Evolutionary conservation across 1,140 invertebrate genomes (phyloP), one percentile per base, ranked within the genome.

Genomic region (Stenopsyche tienmushanensis): DNA sequence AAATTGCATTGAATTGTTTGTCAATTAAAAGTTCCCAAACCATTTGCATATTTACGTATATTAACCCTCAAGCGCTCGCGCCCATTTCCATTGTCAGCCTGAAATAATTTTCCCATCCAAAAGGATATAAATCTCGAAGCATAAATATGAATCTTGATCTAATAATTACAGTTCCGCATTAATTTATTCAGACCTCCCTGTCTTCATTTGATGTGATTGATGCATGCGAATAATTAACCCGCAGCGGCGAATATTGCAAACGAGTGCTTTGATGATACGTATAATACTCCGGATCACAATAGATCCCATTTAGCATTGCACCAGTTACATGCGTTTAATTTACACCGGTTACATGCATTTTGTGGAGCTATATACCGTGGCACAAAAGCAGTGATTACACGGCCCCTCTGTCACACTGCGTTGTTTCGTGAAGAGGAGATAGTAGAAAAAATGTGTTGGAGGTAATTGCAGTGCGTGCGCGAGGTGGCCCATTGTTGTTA

Each of bases 261-360:
- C n/a, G n/a, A n/a, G n/a, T n/a, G n/a, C n/a, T n/a, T n/a, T n/a
- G n/a, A n/a, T n/a, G n/a, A n/a, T n/a, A n/a, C n/a, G n/a, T n/a
- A n/a, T n/a, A n/a, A n/a, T n/a, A n/a, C n/a, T n/a, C n/a, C n/a
- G n/a, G n/a, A n/a, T n/a, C n/a, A 34, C 49, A 52, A 20, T 7
- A 13, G 9, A 13, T 13, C 15, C n/a, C 20, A 23, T 52, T 52
- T 52, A 52, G 25, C 57, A n/a, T 59, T 45, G 41, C 29, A 42
- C 24, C 17, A 47, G 44, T 47, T 9, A 47, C 44, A 47, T 20
- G 44, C 44, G 44, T 47, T 47, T 47, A 47, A 47, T 47, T 47
- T 8, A 8, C 29, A 21, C 41, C 9, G 57, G 29, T 59, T 59
- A 59, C 57, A 59, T 41, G 57, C 34, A 59, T 44, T 59, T 44